These are phyloP conservation scores for Chaetodon trifasciatus DNA, from an alignment of 2,797 vertebrate genomes.

Conservation along the genomic window DNA sequence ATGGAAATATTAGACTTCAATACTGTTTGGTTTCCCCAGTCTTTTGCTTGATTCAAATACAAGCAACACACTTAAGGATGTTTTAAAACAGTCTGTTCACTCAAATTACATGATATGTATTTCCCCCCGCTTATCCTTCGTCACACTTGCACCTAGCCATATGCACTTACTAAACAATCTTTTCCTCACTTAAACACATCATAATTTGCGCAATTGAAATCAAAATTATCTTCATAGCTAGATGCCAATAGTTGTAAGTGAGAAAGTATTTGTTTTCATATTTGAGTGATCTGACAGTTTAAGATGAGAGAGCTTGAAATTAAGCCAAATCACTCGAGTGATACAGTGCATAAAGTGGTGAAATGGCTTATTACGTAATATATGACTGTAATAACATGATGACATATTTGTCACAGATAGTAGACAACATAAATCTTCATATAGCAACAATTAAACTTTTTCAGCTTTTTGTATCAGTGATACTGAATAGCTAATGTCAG, in stretches of 20 bases:
- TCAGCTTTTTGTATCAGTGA: not conserved
- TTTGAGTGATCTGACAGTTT: not conserved
- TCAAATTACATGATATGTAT: not conserved
- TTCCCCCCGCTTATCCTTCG: not conserved
- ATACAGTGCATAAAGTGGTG: not conserved
- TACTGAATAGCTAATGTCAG: not conserved
- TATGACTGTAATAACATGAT: not conserved
- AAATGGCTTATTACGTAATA: not conserved
- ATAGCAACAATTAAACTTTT: not conserved
- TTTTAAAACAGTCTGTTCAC: not conserved
- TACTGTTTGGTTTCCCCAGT: not conserved
- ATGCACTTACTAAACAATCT: not conserved
- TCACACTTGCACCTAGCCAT: not conserved
- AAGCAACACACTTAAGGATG: not conserved
- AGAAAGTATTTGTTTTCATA: not conserved
- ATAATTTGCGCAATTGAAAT: not conserved
- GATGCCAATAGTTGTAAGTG: no score
- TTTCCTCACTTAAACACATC: not conserved
- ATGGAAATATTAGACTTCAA: not conserved
- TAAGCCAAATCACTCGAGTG: not conserved
- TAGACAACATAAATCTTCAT: not conserved
- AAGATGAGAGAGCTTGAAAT: not conserved
- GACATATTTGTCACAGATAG: not conserved
- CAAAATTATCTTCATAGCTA: not conserved
- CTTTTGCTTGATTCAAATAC: not conserved